Evolutionary conservation across 2,888 invertebrate species (phyloP).

Genomic region (Nowickia ferox): DNA sequence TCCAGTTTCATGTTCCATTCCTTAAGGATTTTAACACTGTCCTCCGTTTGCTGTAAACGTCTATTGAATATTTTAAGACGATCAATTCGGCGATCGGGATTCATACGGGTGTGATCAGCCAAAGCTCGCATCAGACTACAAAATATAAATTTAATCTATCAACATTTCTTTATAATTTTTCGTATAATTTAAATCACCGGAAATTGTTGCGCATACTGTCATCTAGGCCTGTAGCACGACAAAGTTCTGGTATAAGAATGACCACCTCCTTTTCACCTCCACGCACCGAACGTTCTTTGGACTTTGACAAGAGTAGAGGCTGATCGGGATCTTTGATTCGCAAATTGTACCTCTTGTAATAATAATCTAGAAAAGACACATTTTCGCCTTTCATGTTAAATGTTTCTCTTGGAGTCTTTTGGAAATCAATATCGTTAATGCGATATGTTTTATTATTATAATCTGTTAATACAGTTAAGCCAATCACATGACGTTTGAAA

Average conservation of each 20-base stretch:
- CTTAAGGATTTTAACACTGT: constrained; percentile 85
- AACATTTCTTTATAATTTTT: neutral
- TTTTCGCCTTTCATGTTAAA: constrained; percentile 86
- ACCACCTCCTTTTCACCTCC: constrained; percentile 87
- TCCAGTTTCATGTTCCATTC: constrained; percentile 90
- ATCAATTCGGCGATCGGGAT: constrained; percentile 87
- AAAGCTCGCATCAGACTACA: constrained; percentile 87
- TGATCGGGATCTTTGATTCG: constrained; percentile 87
- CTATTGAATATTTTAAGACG: constrained; percentile 88
- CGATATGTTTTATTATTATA: constrained; percentile 88
- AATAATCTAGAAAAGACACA: constrained; percentile 87
- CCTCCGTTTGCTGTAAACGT: constrained; percentile 85
- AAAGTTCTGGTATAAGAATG: constrained; percentile 93
- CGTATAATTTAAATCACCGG: constrained; percentile 78
- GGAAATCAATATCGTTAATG: constrained; percentile 90
- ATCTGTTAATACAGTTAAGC: constrained; percentile 86
- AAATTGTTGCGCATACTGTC: constrained; percentile 88
- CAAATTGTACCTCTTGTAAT: constrained; percentile 88
- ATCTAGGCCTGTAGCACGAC: constrained; percentile 92
- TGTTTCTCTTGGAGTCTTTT: constrained; percentile 85
- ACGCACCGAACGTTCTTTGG: constrained; percentile 86
- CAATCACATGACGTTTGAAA: constrained; percentile 84
- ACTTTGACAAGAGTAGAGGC: constrained; percentile 90
- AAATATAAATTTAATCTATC: neutral
- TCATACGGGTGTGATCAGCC: constrained; percentile 90